Evolutionary conservation across 2,888 invertebrate genomes (phyloP).

Genomic region (Tetranychus piercei): DNA sequence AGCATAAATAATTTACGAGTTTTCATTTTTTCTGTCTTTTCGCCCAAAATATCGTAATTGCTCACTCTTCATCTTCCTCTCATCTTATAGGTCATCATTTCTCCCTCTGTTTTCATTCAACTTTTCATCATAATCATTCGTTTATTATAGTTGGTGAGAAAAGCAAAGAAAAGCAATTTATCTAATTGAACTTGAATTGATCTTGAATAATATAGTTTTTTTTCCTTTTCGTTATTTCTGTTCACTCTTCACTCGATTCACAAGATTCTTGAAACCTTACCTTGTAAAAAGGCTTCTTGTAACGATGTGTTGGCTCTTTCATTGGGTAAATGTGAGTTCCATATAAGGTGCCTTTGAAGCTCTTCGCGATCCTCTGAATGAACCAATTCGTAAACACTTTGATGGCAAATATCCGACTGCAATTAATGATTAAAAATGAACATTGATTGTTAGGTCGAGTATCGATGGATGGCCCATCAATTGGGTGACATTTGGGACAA

Average conservation of each 20-base stretch:
- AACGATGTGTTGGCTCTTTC: constrained; percentile 51
- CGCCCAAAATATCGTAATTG: not conserved
- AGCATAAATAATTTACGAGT: not conserved
- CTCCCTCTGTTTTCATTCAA: not conserved
- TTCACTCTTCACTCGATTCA: not conserved
- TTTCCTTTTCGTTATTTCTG: not conserved
- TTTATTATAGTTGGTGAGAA: not conserved
- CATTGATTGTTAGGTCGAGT: not conserved
- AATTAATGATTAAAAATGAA: not conserved
- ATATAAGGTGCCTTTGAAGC: constrained; percentile 75
- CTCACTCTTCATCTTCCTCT: not conserved
- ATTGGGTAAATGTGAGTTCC: constrained; percentile 76
- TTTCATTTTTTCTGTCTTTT: not conserved
- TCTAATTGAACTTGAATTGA: not conserved
- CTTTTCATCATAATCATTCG: no score
- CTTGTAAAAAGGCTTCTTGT: constrained; percentile 65
- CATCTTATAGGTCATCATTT: not conserved
- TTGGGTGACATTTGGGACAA: not conserved
- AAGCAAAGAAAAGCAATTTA: constrained; percentile 1
- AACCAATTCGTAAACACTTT: constrained; percentile 94
- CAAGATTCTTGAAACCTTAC: constrained; percentile 28
- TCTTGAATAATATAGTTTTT: not conserved
- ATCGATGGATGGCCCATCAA: not conserved
- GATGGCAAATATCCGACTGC: constrained; percentile 98
- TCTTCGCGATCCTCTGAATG: constrained; percentile 98